Percentiles rank a stretch among this genome's conserved stretches.
Conservation (phyloP, 2,888 invertebrate genomes). For the Tenthredo distinguenda region DNA sequence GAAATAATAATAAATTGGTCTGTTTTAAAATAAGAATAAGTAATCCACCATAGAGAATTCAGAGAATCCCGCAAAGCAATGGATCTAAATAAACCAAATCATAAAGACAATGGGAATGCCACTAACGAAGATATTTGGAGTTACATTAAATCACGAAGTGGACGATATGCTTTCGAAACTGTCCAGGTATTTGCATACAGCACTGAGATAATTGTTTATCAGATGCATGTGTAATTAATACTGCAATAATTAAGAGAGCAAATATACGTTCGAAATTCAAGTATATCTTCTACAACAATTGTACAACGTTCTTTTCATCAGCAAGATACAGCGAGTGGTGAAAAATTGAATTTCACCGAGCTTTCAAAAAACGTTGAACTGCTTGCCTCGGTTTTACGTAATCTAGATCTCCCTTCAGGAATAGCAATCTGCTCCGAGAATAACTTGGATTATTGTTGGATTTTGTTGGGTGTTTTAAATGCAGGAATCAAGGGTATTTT, state of each 20-base stretch:
- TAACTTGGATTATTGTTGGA: constrained; percentile 45
- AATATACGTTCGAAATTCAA: background rate
- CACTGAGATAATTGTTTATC: background rate
- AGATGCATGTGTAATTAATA: background rate
- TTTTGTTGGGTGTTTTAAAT: constrained; percentile 48
- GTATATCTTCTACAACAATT: background rate
- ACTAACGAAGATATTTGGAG: background rate
- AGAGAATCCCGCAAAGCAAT: background rate
- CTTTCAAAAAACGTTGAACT: constrained; percentile 49
- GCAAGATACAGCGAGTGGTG: constrained; percentile 60
- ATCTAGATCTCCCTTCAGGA: background rate
- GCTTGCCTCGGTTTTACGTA: constrained; percentile 37
- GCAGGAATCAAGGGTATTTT: constrained; percentile 48
- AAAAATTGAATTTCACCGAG: constrained; percentile 56
- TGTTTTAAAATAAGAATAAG: background rate
- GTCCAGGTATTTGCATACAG: constrained; percentile 40
- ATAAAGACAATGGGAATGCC: background rate
- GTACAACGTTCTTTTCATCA: constrained; percentile 28
- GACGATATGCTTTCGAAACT: background rate
- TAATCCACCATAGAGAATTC: background rate
- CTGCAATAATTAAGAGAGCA: background rate
- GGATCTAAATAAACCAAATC: background rate
- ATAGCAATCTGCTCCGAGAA: constrained; percentile 43
- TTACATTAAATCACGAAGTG: constrained; percentile 26
- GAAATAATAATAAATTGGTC: too few species aligned